Evolutionary conservation across 2,113 vertebrate species (phyloP).

Genomic region (Gymnorhina tibicen): DNA sequence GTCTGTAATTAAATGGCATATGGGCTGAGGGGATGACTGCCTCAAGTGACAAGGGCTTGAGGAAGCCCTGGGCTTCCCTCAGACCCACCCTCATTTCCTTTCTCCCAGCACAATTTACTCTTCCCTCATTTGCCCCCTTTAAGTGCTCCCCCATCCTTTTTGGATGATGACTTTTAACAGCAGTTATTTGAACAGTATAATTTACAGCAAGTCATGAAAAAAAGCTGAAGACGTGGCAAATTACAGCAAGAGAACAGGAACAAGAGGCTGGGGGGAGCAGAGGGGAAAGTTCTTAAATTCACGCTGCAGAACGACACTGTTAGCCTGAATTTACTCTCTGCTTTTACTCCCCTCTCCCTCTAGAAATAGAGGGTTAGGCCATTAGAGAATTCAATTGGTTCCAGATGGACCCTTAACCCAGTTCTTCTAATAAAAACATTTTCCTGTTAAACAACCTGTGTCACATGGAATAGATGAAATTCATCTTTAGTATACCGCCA

Average conservation of each 20-base stretch:
- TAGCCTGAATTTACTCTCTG: slow-evolving; percentile 23
- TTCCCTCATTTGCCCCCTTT: not conserved
- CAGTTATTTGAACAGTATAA: slow-evolving; percentile 9
- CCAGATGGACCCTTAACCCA: slow-evolving; percentile 50
- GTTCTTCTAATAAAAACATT: slow-evolving; percentile 58
- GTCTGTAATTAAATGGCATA: not conserved
- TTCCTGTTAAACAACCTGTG: slow-evolving; percentile 54
- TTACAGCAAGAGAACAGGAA: not conserved
- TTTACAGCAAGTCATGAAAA: not conserved
- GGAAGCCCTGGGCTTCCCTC: not conserved
- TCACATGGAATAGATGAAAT: slow-evolving; percentile 47
- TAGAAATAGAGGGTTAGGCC: slow-evolving; percentile 42
- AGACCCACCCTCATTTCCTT: not conserved
- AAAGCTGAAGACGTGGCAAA: not conserved
- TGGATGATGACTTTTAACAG: not conserved
- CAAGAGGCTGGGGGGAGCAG: not conserved
- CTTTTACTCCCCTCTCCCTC: slow-evolving; percentile 21
- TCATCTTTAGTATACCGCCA: not conserved
- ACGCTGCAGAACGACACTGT: not conserved
- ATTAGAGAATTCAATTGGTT: slow-evolving; percentile 56
- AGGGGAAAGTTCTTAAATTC: slow-evolving; percentile 20
- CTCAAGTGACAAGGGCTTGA: not conserved
- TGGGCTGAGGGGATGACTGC: not conserved
- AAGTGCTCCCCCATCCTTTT: not conserved
- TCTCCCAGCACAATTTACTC: not conserved